Evolutionary conservation across 2,113 vertebrate genomes (phyloP).

Genomic region (Pteruthius melanotis): DNA sequence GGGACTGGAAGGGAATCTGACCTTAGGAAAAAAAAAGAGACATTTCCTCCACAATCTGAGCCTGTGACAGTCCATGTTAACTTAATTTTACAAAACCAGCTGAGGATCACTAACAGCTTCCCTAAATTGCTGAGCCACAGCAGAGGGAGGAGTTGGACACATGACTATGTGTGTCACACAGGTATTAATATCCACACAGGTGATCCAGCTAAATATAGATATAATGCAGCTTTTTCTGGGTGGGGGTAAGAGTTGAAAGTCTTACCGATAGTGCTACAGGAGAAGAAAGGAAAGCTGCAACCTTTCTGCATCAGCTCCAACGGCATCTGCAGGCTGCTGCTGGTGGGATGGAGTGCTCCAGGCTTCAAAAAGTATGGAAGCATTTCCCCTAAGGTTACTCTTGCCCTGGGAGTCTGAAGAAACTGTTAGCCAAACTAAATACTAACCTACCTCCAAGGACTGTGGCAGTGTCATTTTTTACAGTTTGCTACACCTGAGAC

Average conservation of each 20-base stretch:
- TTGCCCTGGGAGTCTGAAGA: background rate
- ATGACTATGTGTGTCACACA: no score
- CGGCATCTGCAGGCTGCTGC: background rate
- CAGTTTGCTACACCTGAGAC: rapidly evolving
- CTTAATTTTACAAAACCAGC: background rate
- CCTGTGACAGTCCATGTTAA: no score
- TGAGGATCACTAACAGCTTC: background rate
- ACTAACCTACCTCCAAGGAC: background rate
- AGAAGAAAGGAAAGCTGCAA: background rate
- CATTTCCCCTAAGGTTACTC: background rate
- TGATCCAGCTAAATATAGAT: background rate
- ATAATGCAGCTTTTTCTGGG: background rate
- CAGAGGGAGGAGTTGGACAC: background rate
- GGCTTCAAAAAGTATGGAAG: background rate
- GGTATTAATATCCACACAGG: background rate
- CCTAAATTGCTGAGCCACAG: background rate
- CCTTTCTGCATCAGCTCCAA: background rate
- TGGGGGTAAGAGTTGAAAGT: background rate
- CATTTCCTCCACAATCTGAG: background rate
- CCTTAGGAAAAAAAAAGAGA: background rate
- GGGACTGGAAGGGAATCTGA: background rate
- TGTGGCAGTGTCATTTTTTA: background rate
- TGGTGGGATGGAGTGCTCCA: background rate
- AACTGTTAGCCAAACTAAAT: background rate
- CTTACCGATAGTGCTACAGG: rapidly evolving